Evolutionary conservation across 2,113 vertebrate species (phyloP).

Genomic region (Gulo gulo): DNA sequence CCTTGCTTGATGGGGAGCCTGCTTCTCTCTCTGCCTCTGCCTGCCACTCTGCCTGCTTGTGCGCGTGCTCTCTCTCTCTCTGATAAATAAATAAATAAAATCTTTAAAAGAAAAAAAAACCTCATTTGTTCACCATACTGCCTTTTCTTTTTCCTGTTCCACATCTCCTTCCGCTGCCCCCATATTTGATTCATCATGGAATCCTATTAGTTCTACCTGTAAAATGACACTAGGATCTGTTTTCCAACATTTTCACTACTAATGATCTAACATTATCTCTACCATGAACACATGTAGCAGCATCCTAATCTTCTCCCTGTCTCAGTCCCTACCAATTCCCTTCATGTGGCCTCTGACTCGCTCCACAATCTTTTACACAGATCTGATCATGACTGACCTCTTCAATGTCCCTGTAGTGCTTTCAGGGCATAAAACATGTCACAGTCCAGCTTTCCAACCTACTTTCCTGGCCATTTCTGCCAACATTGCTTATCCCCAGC

Average conservation of each 20-base stretch:
- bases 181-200: not conserved
- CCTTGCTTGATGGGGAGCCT: no score
- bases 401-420: not conserved
- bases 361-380: not conserved
- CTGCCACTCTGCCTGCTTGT: no score
- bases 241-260: not conserved
- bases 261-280: not conserved
- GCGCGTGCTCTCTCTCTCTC: no score
- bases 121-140: not conserved
- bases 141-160: not conserved
- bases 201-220: not conserved
- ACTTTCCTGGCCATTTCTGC: not conserved
- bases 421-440: not conserved
- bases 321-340: not conserved
- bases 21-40: no score
- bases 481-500: not conserved
- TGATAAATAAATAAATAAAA: no score
- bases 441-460: not conserved
- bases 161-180: fast-evolving
- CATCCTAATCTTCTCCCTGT: not conserved
- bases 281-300: not conserved
- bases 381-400: not conserved
- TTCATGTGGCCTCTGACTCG: not conserved
- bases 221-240: not conserved
- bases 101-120: no score